Base-by-base conservation (phyloP, 2,113 vertebrate genomes). In the Fukomys damarensis region DNA sequence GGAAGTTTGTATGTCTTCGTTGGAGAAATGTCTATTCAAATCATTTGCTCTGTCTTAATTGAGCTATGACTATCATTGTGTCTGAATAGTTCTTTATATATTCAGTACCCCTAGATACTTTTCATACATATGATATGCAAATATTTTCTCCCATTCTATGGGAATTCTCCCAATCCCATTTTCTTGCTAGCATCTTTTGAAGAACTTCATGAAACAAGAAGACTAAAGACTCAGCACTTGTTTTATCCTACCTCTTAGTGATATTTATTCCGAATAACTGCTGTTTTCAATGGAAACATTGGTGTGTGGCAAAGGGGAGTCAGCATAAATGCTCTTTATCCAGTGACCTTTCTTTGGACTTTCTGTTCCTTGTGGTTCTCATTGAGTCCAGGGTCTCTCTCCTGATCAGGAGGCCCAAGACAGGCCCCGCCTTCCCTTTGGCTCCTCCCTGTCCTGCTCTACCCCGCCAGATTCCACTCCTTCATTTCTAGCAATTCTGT, bases 91-190 rank as follows among this genome's bases (percentile, higher is more conserved):
- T 61, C 56, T 46, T 72, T 35, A 82, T 79, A 38, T 79, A 30
- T n/a, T 56, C 5, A 41, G 79, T 46, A 66, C 59, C 20, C 49
- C 22, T 81, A 81, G 43, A 32, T 14, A 26, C 43, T 80, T 85
- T 95, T 38, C 30, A 7, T 38, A 3, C 59, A 3, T 43, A 14
- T 46, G n/a, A 52, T 82, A 63, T 52, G 11, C 65, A 56, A 14
- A 24, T 77, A 52, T 19, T 65, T 97, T 89, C 52, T 94, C 41
- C 8, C 46, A 28, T 79, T 65, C 43, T 89, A 0, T 91, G 79
- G 16, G 49, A 76, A 76, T 46, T 76, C 43, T 59, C 74, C 43
- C n/a, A 32, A 28, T 77, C 43, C 74, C 24, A 32, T 68, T 84
- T 28, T 41, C 22, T 38, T 74, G 38, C 2, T 65, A 74, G n/a